These are phyloP conservation scores for Neotoma lepida DNA, from an alignment of 2,113 vertebrate species.

Conservation along the genomic window DNA sequence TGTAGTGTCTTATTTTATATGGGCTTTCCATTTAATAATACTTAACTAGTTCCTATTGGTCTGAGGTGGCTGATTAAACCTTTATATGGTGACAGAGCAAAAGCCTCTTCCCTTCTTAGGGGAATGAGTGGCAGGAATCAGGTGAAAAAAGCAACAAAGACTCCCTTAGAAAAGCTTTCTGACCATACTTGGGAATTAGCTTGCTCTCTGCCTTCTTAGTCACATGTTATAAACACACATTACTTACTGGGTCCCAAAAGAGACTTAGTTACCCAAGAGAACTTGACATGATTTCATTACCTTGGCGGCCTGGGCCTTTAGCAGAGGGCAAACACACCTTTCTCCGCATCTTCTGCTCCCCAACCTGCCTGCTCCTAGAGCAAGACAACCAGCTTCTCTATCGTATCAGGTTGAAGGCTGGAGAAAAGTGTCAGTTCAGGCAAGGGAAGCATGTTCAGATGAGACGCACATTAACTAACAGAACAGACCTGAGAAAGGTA, in stretches of 20 bases:
- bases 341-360: neutral
- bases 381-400: neutral
- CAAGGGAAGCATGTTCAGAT: neutral
- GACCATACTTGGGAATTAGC: neutral
- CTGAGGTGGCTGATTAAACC: neutral
- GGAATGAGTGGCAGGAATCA: neutral
- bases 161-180: neutral
- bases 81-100: neutral
- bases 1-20: neutral
- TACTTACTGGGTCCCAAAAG: neutral
- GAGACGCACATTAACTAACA: neutral
- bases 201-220: slow-evolving; percentile 1
- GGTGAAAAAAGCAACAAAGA: slow-evolving; percentile 10
- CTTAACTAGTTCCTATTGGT: neutral
- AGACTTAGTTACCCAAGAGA: neutral
- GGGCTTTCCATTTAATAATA: slow-evolving; percentile 37
- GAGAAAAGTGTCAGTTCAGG: neutral
- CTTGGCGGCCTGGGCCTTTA: neutral
- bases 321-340: neutral
- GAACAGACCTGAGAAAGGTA: neutral
- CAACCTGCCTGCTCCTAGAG: neutral
- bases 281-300: slow-evolving; percentile 4
- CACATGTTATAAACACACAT: neutral
- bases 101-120: neutral
- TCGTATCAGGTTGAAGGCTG: neutral